Evolutionary conservation across 2,797 vertebrate genomes (phyloP).

Genomic region (Thamnophis elegans): DNA sequence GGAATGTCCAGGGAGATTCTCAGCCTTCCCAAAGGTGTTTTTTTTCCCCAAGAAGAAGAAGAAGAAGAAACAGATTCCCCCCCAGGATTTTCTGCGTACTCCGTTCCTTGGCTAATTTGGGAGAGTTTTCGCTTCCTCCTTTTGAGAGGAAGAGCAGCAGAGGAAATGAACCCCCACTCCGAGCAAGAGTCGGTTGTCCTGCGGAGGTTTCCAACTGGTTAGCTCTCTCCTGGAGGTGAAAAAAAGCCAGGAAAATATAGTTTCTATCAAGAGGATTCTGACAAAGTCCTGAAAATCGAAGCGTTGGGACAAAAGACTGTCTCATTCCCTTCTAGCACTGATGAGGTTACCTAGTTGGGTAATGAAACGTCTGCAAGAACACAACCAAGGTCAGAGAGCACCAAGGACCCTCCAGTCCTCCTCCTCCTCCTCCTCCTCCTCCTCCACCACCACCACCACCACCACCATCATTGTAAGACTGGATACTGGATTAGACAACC

Average conservation of each 20-base stretch:
- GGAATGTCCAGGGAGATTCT: no score
- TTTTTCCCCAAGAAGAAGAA: not conserved
- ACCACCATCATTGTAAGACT: not conserved
- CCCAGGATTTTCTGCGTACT: not conserved
- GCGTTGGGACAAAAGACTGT: constrained; percentile 37
- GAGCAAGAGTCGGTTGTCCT: constrained; percentile 37
- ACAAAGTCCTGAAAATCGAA: constrained; percentile 31
- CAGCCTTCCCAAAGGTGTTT: no score
- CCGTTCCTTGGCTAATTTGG: not conserved
- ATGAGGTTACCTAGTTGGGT: no score
- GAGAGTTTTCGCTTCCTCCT: not conserved
- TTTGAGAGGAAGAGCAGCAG: not conserved
- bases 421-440: no score
- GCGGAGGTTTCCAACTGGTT: constrained; percentile 53
- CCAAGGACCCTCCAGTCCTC: no score
- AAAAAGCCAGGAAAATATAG: constrained; percentile 57
- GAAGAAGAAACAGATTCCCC: not conserved
- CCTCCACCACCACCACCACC: no score
- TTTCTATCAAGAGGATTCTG: constrained; percentile 33
- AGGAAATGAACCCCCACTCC: not conserved
- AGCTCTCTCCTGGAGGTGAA: constrained; percentile 37
- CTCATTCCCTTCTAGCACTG: no score
- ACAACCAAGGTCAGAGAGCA: no score
- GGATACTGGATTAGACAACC: not conserved
- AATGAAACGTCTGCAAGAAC: no score